These are phyloP conservation scores for Drosophila nebulosa DNA, from an alignment of 1,140 invertebrate species.

Conservation along the genomic window DNA sequence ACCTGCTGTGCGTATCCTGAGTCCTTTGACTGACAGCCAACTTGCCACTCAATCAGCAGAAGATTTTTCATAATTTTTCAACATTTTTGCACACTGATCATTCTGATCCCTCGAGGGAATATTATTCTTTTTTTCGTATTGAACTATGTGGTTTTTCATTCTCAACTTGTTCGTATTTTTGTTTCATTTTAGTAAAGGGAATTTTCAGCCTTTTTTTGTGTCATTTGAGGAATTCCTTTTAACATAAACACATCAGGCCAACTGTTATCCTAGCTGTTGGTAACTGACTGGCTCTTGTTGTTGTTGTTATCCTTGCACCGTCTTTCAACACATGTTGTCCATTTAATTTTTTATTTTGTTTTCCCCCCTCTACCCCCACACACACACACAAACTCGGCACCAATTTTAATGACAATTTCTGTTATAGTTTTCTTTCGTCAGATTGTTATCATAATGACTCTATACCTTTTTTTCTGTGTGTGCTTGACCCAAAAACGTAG, in stretches of 20 bases:
- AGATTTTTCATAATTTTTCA: conserved; percentile 38
- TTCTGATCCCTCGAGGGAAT: background rate
- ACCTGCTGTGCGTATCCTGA: conserved; percentile 22
- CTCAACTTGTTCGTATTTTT: conserved; percentile 36
- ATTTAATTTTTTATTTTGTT: conserved; percentile 61
- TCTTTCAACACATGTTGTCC: conserved; percentile 65
- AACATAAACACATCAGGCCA: conserved; percentile 57
- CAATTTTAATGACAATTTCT: conserved; percentile 68
- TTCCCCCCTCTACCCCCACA: conserved; percentile 3
- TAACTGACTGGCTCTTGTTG: too few relatives aligned
- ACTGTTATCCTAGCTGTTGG: conserved; percentile 40
- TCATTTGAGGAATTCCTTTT: conserved; percentile 14
- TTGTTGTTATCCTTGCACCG: conserved; percentile 22
- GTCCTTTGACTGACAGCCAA: conserved; percentile 14
- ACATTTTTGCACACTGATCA: conserved; percentile 18
- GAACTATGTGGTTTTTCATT: conserved; percentile 19
- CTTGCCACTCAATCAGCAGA: conserved; percentile 57
- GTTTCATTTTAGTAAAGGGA: conserved; percentile 19
- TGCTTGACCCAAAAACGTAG: background rate
- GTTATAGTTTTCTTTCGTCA: conserved; percentile 67
- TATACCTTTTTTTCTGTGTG: conserved; percentile 54
- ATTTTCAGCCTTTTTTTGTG: conserved; percentile 8
- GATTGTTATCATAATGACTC: conserved; percentile 78
- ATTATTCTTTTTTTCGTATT: conserved; percentile 7
- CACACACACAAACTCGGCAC: background rate